These are phyloP conservation scores for Seira sanloemensis DNA, from an alignment of 2,888 invertebrate genomes.

Conservation along the genomic window DNA sequence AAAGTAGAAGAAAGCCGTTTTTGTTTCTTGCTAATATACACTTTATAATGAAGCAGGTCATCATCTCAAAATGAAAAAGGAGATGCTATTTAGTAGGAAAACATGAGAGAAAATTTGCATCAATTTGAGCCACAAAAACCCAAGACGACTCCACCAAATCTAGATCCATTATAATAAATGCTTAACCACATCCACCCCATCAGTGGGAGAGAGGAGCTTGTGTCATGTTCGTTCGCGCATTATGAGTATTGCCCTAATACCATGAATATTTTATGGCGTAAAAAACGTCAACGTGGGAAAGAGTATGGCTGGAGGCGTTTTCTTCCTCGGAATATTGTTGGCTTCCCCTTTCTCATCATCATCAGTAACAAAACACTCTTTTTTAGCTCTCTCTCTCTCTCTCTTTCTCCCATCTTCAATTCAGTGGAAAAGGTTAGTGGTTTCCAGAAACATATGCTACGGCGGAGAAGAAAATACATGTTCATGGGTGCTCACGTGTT, in stretches of 20 bases:
- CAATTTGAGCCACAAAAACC: not conserved
- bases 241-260: not conserved
- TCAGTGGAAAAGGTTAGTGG: not conserved
- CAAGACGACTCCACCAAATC: too few relatives aligned
- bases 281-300: slow-evolving; percentile 34
- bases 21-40: not conserved
- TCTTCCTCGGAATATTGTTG: slow-evolving; percentile 11
- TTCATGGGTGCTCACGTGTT: not conserved
- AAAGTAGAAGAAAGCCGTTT: not conserved
- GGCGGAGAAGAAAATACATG: too few relatives aligned
- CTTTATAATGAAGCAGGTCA: not conserved
- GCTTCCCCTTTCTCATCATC: slow-evolving; percentile 21
- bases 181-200: not conserved
- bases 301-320: slow-evolving; percentile 31
- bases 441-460: too few relatives aligned
- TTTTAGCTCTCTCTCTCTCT: not conserved
- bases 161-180: not conserved
- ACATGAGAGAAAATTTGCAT: not conserved
- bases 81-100: not conserved
- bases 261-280: slow-evolving; percentile 30
- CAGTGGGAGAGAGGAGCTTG: not conserved
- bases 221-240: not conserved
- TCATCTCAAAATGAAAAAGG: not conserved
- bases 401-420: not conserved
- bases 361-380: not conserved